Percentiles rank a stretch among this genome's conserved stretches.
phyloP scores from a whole-genome alignment of 2,888 invertebrate genomes.

The Scaptomyza flava region DNA sequence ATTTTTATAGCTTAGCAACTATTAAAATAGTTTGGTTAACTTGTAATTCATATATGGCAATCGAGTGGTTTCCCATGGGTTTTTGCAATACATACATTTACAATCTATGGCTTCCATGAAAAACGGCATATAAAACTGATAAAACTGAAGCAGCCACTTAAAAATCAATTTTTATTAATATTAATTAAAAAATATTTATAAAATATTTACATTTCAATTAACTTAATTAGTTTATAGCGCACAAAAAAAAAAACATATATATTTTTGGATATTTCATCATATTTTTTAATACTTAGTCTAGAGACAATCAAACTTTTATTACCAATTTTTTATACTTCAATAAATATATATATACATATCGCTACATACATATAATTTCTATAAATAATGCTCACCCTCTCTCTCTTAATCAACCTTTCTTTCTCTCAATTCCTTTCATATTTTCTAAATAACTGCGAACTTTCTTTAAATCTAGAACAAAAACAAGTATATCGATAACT shows the following conservation, averaged over 20 bases:
- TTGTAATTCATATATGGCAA: slow-evolving; percentile 55
- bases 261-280: slow-evolving; percentile 66
- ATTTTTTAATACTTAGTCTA: slow-evolving; percentile 48
- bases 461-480: background rate
- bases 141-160: slow-evolving; percentile 63
- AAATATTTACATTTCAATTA: slow-evolving; percentile 42
- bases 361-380: slow-evolving; percentile 48
- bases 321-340: slow-evolving; percentile 70
- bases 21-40: slow-evolving; percentile 44
- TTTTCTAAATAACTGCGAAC: background rate
- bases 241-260: slow-evolving; percentile 26
- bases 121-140: slow-evolving; percentile 44
- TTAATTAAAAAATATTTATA: slow-evolving; percentile 24
- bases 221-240: slow-evolving; percentile 57
- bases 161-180: slow-evolving; percentile 37
- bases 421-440: background rate
- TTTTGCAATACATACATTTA: slow-evolving; percentile 45
- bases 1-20: slow-evolving; percentile 65
- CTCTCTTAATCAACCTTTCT: background rate
- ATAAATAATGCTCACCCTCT: slow-evolving; percentile 33
- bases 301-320: slow-evolving; percentile 55
- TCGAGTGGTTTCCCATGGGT: slow-evolving; percentile 70
- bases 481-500: background rate
- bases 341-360: slow-evolving; percentile 65
- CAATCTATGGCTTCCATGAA: slow-evolving; percentile 56